Conservation (phyloP, 2,113 vertebrate species). For the Toxotes jaculatrix region DNA sequence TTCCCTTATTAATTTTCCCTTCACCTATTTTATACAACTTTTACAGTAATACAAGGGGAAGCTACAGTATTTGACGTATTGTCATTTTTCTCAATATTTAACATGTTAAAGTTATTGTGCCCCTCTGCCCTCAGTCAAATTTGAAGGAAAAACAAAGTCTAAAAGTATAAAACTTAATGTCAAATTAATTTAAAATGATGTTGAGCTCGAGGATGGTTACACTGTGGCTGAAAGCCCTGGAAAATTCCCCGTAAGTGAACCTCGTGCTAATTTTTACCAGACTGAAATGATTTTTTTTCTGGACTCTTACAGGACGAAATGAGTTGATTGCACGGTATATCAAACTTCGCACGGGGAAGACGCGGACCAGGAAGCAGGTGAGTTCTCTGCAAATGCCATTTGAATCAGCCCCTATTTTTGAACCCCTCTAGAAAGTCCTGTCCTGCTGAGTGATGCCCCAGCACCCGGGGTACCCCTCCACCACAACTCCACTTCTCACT, state of each 20-base stretch:
- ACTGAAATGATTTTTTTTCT: slow-evolving; percentile 40
- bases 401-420: slow-evolving; percentile 68
- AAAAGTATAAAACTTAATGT: neutral
- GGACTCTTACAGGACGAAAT: slow-evolving; percentile 88
- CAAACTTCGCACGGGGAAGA: slow-evolving; percentile 97
- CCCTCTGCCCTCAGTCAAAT: neutral
- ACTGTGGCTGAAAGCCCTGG: neutral
- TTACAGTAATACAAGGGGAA: neutral
- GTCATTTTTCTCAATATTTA: neutral
- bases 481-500: neutral
- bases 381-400: slow-evolving; percentile 53
- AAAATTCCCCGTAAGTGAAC: neutral
- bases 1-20: neutral
- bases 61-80: neutral
- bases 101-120: neutral
- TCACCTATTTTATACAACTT: neutral
- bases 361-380: slow-evolving; percentile 97
- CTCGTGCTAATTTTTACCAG: neutral
- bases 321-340: slow-evolving; percentile 97
- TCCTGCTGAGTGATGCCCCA: slow-evolving; percentile 68
- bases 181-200: neutral
- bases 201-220: neutral
- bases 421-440: slow-evolving; percentile 43
- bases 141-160: neutral
- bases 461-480: slow-evolving; percentile 20